Conservation (phyloP, 2,888 invertebrate genomes). For the Lamproptera curius region DNA sequence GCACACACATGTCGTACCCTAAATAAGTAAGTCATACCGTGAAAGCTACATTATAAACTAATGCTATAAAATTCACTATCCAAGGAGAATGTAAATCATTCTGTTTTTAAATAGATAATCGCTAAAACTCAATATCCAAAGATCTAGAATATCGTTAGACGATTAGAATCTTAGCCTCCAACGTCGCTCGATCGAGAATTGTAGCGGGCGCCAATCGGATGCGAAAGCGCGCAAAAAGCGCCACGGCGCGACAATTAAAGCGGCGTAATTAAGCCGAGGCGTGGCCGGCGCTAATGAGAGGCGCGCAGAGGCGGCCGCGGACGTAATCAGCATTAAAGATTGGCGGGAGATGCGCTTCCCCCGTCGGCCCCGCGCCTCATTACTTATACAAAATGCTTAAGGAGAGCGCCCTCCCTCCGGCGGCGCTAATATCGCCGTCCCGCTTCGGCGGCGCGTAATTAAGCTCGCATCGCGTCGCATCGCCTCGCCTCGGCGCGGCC, state of each 20-base stretch:
- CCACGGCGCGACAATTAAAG: conserved; percentile 56
- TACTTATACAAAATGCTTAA: conserved; percentile 80
- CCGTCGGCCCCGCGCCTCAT: conserved; percentile 76
- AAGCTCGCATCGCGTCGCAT: conserved; percentile 76
- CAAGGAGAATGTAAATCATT: no score
- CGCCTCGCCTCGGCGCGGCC: conserved; percentile 67
- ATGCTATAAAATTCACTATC: no score
- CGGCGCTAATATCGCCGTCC: conserved; percentile 81
- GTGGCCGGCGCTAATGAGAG: conserved; percentile 75
- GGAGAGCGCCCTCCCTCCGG: conserved; percentile 79
- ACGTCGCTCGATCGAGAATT: no score
- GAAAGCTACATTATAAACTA: no score
- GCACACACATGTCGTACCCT: no score
- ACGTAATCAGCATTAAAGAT: conserved; percentile 77
- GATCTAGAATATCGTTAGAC: no score
- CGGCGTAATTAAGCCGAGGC: conserved; percentile 71
- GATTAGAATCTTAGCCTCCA: no score
- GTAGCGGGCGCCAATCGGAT: no score
- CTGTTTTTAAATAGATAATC: no score
- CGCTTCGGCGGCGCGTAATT: conserved; percentile 74
- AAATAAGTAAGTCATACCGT: no score
- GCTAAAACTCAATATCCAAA: no score
- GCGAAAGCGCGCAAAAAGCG: background rate
- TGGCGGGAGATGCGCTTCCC: conserved; percentile 75
- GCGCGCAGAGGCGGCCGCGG: conserved; percentile 70